Base-by-base conservation (phyloP, 2,113 vertebrate genomes). In the Willisornis vidua region DNA sequence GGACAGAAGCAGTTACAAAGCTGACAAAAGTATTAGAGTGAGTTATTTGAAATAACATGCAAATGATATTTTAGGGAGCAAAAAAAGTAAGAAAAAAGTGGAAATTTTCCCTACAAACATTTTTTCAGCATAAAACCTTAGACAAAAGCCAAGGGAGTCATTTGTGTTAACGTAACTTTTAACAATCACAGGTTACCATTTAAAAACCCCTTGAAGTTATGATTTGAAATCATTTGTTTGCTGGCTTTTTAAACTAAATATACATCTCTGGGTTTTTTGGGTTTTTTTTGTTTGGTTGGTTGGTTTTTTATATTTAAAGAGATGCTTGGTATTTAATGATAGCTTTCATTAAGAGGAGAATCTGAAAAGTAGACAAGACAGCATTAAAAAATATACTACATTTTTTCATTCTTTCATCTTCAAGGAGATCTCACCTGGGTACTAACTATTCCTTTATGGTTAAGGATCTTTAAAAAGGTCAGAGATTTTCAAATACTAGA, bases 1-100 rank as follows among this genome's bases (percentile, higher is more conserved):
- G 76, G 63, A 86, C 63, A 93, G 41, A 76, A 89, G 37, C 51
- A 70, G 92, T 77, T 90, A 65, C 9, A 90, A 87, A 85, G 79
- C 54, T 82, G 74, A 55, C 26, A 84, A 74, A 74, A 84, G 49
- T 0, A 46, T 59, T 76, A 18, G 29, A 76, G 7, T 28, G 15
- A 72, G 6, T 65, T 88, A 61, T 73, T 82, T 75, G 26, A 89
- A 91, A 76, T 65, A 75, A 61, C 22, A 90, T 52, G 39, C n/a
- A 74, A 94, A 90, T 18, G 0, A 35, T 46, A 45, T 71, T 79
- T 85, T 49, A 72, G 11, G 18, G 17, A 61, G 3, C 3, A 61
- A 87, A 80, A 80, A 84, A 37, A 12, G 3, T 14, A 71, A 72
- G 9, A 23, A 65, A 66, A 39, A 67, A 58, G 1, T 16, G 4